Conservation (phyloP, 2,113 vertebrate species). For the Chitala chitala region DNA sequence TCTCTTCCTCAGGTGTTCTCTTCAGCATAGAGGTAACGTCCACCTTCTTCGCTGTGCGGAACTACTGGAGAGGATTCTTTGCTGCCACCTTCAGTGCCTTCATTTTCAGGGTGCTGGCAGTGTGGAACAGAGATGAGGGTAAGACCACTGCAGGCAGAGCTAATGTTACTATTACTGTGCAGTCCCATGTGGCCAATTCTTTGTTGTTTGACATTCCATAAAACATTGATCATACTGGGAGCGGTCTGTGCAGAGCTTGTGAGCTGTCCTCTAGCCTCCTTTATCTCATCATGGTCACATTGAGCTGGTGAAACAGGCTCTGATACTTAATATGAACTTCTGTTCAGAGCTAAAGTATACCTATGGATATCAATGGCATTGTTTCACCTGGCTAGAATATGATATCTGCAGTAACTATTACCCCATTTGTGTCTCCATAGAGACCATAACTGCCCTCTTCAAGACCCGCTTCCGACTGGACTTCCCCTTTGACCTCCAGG, state of each 20-base stretch:
- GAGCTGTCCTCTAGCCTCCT: no score
- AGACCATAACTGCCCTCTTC: constrained; percentile 94
- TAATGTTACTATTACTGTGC: no score
- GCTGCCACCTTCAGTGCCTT: constrained; percentile 96
- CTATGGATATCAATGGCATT: no score
- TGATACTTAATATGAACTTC: no score
- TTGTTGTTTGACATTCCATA: no score
- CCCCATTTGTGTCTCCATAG: constrained; percentile 52
- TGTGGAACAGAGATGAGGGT: constrained; percentile 98
- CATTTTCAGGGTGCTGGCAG: constrained; percentile 91
- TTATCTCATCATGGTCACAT: no score
- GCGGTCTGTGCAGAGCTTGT: no score
- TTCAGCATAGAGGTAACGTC: constrained; percentile 99
- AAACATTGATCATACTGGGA: no score
- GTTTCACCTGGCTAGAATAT: no score
- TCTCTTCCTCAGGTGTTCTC: constrained; percentile 71
- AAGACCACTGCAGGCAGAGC: neutral
- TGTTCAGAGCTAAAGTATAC: no score
- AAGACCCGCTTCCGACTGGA: constrained; percentile 94
- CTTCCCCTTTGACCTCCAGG: constrained; percentile 96
- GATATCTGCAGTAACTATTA: neutral
- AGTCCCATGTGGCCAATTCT: no score
- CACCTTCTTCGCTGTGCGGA: constrained; percentile 93
- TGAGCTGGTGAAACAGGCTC: no score
- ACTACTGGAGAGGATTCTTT: constrained; percentile 98